These are phyloP conservation scores for Drosophila navojoa DNA, from an alignment of 1,140 invertebrate species.

Conservation along the genomic window DNA sequence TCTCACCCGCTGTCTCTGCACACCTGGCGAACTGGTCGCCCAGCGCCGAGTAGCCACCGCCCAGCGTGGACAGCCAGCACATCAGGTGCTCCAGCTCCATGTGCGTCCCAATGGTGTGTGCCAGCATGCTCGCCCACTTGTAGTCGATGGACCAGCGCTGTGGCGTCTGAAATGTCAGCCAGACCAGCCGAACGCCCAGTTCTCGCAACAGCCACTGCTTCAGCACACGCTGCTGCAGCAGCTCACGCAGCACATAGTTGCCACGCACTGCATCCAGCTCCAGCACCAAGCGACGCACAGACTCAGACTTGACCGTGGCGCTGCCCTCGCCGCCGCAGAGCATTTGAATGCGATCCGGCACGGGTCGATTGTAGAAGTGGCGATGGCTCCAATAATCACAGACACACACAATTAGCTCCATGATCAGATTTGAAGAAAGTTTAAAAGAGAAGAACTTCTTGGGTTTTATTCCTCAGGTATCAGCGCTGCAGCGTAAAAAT, in stretches of 20 bases:
- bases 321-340: conserved; percentile 1
- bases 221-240: conserved; percentile 17
- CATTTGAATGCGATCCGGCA: neutral
- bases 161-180: conserved; percentile 84
- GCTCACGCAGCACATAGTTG: conserved; percentile 47
- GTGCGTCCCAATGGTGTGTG: conserved; percentile 84
- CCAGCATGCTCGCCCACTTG: conserved; percentile 74
- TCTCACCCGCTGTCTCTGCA: conserved; percentile 92
- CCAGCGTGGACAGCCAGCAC: conserved; percentile 96
- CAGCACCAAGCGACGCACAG: conserved; percentile 15
- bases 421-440: conserved; percentile 7
- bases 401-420: conserved; percentile 47
- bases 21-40: conserved; percentile 92
- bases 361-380: conserved; percentile 19
- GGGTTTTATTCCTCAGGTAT: neutral
- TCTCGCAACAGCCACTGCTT: conserved; percentile 4
- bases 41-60: conserved; percentile 95
- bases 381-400: conserved; percentile 35
- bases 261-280: conserved; percentile 43
- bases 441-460: neutral
- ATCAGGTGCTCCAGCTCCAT: conserved; percentile 91
- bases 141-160: conserved; percentile 87
- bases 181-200: conserved; percentile 30
- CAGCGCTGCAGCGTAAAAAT: neutral
- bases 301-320: neutral